Base-by-base conservation (phyloP, 2,113 vertebrate genomes). In the Dinomys branickii region DNA sequence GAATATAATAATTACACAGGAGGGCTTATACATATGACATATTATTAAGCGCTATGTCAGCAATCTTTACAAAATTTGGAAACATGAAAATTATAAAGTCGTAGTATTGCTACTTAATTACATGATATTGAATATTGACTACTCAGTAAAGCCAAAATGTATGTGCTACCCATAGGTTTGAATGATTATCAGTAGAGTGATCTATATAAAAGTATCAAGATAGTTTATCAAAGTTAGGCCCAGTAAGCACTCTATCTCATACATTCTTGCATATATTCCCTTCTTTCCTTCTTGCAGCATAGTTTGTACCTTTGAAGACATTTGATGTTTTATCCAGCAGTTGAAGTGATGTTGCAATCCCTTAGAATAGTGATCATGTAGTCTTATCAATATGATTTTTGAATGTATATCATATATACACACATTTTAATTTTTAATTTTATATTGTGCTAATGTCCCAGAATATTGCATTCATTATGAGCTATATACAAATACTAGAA, bases 141-240 rank as follows among this genome's bases (percentile, higher is more conserved):
- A 28, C 35, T 78, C 19, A 59, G 16, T 84, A 41, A 86, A 93
- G 22, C 33, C 54, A 84, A 59, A 88, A 90, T 30, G 2, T 88
- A 13, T 65, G 14, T 80, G 80, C 77, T 65, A 10, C 61, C 47
- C 67, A 17, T 65, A 94, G 28, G 26, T n/a, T 90, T 87, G 35
- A 59, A 85, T 80, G 33, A 73, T 95, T 93, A 41, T 22, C 61
- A 65, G 26, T 85, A 89, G 6, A 58, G 11, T 83, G 20, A 86
- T 93, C 38, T 83, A 26, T 86, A 63, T 93, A 17, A 88, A 84
- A 88, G 58, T 89, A 93, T 75, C 54, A 95, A n/a, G 47, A 85
- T 20, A 33, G 5, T 3, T 91, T 63, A 69, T 73, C 44, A 50
- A 67, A 91, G 38, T 54, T 44, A 13, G 13, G 19, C 71, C 41